Evolutionary conservation across 2,113 vertebrate species (phyloP).

Genomic region (Leucopternis melanops): DNA sequence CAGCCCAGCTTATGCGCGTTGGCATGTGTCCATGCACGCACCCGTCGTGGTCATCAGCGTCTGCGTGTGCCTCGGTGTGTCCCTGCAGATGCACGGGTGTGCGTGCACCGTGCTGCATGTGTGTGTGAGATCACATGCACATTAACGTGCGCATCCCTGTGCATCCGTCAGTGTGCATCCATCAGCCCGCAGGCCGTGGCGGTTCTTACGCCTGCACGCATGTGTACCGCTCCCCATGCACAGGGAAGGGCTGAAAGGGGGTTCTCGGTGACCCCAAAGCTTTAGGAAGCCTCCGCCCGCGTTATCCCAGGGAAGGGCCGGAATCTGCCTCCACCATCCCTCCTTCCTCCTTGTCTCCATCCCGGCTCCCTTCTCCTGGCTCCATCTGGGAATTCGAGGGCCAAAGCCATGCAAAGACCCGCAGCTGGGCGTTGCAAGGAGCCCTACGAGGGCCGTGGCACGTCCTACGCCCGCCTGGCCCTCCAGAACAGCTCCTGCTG

Average conservation of each 20-base stretch:
- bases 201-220: neutral
- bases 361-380: neutral
- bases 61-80: neutral
- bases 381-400: rapidly evolving
- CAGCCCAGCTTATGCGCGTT: rapidly evolving
- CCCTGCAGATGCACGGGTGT: neutral
- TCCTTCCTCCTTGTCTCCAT: neutral
- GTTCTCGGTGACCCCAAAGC: neutral
- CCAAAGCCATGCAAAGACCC: neutral
- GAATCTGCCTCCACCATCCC: neutral
- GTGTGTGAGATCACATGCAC: neutral
- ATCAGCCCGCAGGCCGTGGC: neutral
- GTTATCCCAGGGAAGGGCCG: neutral
- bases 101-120: neutral
- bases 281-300: rapidly evolving
- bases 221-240: neutral
- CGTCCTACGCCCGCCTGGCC: neutral
- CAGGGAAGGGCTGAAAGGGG: neutral
- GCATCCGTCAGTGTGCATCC: neutral
- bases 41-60: neutral
- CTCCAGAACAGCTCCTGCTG: neutral
- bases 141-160: neutral
- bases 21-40: neutral
- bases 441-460: slow-evolving; percentile 9
- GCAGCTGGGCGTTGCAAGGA: neutral